Percentiles rank a stretch among this genome's conserved stretches.
Evolutionary conservation across 2,113 vertebrate species (phyloP).

Genomic region (Varanus komodoensis): DNA sequence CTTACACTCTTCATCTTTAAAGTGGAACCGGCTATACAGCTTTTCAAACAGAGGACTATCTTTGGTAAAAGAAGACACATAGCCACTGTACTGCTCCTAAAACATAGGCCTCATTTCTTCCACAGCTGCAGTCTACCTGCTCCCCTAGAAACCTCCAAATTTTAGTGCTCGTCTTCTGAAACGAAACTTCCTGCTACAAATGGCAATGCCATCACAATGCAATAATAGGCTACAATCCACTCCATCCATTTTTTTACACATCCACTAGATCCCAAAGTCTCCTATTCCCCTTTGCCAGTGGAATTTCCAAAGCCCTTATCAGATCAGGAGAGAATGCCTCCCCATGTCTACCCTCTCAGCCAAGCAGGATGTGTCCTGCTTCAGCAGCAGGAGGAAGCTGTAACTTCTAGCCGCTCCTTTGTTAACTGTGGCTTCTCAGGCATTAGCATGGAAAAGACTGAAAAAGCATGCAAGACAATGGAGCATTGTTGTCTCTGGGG

Average conservation of each 20-base stretch:
- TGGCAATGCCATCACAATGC: slow-evolving; percentile 69
- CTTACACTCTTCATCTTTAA: too few species aligned
- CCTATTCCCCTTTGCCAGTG: background rate
- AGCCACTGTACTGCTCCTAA: too few species aligned
- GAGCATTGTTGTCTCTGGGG: slow-evolving; percentile 60
- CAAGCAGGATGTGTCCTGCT: background rate
- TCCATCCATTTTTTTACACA: slow-evolving; percentile 54
- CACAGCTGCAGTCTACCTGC: slow-evolving; percentile 59
- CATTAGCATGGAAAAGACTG: slow-evolving; percentile 38
- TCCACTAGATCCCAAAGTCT: slow-evolving; percentile 4
- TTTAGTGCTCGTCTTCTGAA: slow-evolving; percentile 38
- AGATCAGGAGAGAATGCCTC: background rate
- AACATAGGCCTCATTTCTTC: slow-evolving; percentile 34
- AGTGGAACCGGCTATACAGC: too few species aligned
- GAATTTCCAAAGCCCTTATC: background rate
- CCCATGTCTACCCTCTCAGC: background rate
- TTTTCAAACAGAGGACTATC: too few species aligned
- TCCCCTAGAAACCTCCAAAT: slow-evolving; percentile 62
- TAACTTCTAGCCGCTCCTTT: slow-evolving; percentile 32
- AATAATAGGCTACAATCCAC: slow-evolving; percentile 55
- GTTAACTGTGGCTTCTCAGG: slow-evolving; percentile 7
- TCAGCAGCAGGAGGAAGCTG: slow-evolving; percentile 35
- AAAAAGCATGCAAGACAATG: slow-evolving; percentile 50
- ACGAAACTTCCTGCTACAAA: slow-evolving; percentile 62
- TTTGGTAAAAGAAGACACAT: too few species aligned